phyloP scores from a whole-genome alignment of 2,888 invertebrate species.

The Tortrix viridana region DNA sequence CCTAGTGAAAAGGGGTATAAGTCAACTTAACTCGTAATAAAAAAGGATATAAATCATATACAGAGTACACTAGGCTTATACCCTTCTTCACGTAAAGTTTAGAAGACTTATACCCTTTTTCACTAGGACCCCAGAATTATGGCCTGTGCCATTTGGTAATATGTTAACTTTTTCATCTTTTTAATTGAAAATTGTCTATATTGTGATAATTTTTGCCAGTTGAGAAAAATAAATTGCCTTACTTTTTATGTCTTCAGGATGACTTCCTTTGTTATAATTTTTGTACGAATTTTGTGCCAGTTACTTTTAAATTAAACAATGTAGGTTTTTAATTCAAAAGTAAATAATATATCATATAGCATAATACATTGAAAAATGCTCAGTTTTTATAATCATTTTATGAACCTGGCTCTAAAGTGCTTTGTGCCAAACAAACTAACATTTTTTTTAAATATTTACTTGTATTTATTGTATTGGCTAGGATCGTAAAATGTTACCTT shows the following conservation, averaged over 20 bases:
- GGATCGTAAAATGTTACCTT: conserved; percentile 70
- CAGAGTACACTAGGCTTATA: no score
- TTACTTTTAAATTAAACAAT: conserved; percentile 52
- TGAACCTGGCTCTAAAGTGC: conserved; percentile 53
- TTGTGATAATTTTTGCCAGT: conserved; percentile 20
- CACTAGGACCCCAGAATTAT: no score
- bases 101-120: no score
- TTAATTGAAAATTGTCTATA: neutral
- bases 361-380: conserved; percentile 60
- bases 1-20: no score
- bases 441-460: conserved; percentile 21
- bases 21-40: no score
- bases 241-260: neutral
- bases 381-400: conserved; percentile 49
- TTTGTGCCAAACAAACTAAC: conserved; percentile 68
- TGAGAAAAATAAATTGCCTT: neutral
- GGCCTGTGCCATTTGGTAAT: conserved; percentile 34
- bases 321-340: conserved; percentile 40
- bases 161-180: conserved; percentile 15
- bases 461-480: conserved; percentile 66
- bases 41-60: no score
- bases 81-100: no score
- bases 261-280: conserved; percentile 37
- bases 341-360: conserved; percentile 36
- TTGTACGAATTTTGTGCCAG: conserved; percentile 79